phyloP scores from a whole-genome alignment of 2,888 invertebrate genomes.

The Trachelus troglodyta region DNA sequence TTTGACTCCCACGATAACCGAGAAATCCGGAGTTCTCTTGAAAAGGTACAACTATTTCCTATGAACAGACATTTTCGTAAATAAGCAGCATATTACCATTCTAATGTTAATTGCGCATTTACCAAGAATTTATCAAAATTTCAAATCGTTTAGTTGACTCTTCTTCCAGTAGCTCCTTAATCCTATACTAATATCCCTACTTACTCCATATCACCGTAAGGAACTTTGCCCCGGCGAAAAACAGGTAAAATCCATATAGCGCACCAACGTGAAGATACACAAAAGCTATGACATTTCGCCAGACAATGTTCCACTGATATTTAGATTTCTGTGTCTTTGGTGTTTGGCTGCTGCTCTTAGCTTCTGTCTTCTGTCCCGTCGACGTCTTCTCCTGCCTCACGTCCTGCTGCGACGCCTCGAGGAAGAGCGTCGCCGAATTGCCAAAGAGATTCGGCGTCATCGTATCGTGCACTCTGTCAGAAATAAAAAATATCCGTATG shows the following conservation, averaged over 20 bases:
- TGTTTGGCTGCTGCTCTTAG: background rate
- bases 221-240: slow-evolving; percentile 67
- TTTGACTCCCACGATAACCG: too few species aligned
- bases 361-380: slow-evolving; percentile 63
- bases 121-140: too few species aligned
- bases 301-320: slow-evolving; percentile 77
- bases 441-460: slow-evolving; percentile 76
- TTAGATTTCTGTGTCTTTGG: slow-evolving; percentile 27
- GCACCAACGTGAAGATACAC: slow-evolving; percentile 76
- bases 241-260: slow-evolving; percentile 74
- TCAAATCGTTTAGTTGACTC: too few species aligned
- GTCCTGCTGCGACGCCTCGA: slow-evolving; percentile 62
- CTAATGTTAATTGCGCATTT: too few species aligned
- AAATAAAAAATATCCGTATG: background rate
- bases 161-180: too few species aligned
- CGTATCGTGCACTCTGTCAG: slow-evolving; percentile 41
- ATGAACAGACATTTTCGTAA: too few species aligned
- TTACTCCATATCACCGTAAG: slow-evolving; percentile 71
- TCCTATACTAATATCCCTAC: slow-evolving; percentile 41
- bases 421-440: slow-evolving; percentile 69
- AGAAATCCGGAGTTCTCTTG: too few species aligned
- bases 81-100: too few species aligned
- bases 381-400: slow-evolving; percentile 46
- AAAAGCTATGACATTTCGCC: slow-evolving; percentile 83
- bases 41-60: too few species aligned